These are phyloP conservation scores for Microcaecilia unicolor DNA, from an alignment of 2,797 vertebrate species.

Conservation along the genomic window DNA sequence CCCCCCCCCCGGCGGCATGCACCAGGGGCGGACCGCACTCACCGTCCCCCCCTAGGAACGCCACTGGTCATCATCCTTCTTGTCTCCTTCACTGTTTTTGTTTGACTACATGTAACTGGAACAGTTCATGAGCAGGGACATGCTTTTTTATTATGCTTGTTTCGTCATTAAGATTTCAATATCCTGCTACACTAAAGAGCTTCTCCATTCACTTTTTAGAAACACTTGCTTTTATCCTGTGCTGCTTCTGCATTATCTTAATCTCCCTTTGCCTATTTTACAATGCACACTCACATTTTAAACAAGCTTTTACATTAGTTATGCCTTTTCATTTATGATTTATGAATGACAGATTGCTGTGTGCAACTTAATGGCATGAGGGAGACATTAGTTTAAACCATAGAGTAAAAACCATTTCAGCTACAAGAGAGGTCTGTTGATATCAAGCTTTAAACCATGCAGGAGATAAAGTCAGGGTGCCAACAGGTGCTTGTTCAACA, in stretches of 20 bases:
- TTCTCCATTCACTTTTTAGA: constrained; percentile 50
- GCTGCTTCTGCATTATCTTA: constrained; percentile 84
- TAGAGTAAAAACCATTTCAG: constrained; percentile 97
- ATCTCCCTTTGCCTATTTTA: constrained; percentile 78
- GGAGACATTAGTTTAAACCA: constrained; percentile 98
- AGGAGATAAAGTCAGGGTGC: constrained; percentile 64
- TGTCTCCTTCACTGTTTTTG: no score
- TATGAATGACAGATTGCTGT: constrained; percentile 76
- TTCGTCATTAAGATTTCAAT: constrained; percentile 96
- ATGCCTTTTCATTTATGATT: constrained; percentile 85
- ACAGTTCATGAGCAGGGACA: constrained; percentile 38
- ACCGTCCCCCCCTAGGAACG: no score
- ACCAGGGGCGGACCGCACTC: no score
- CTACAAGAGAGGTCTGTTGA: constrained; percentile 88
- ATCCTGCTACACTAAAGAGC: constrained; percentile 72
- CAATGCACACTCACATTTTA: constrained; percentile 76
- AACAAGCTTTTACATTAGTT: constrained; percentile 88
- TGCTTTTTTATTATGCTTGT: constrained; percentile 89
- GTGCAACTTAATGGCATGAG: constrained; percentile 86
- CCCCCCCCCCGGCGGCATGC: no score
- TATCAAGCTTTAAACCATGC: constrained; percentile 88
- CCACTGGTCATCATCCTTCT: no score
- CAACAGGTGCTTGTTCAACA: constrained; percentile 39
- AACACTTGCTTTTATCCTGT: constrained; percentile 55
- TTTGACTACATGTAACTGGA: constrained; percentile 44